Base-by-base conservation (phyloP, 1,140 invertebrate genomes). In the Eueides isabella region DNA sequence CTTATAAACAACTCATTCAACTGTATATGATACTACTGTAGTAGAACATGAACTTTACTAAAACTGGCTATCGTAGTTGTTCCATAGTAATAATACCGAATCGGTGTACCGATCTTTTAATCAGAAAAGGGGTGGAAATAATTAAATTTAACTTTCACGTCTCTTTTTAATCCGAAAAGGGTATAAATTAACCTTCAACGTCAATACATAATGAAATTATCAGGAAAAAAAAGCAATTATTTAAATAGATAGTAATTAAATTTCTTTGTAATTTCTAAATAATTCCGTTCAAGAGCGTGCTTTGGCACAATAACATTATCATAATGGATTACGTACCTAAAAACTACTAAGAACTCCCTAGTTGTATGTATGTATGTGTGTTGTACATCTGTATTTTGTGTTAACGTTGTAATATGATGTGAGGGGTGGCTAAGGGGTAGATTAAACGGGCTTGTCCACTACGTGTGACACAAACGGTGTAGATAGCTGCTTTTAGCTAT, bases 341-440 rank as follows among this genome's bases (percentile, higher is more conserved):
- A 55, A 55, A 55, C 19, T 55, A 55, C 19, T 55, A 26, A 55
- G 19, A 26, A 6, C 23, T 26, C 48, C 48, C 48, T 11, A 7
- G 48, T 9, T 19, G 41, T 38, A 16, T 19, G 41, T 55, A 55
- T 23, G 26, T 55, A 19, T 55, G 48, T 55, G 48, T 26, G 14
- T 38, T 55, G 48, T 55, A 55, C 48, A 55, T 55, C 48, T 55
- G 48, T 55, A 23, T 26, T 38, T 38, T 55, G 48, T 26, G 48
- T 26, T 55, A 23, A 55, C 26, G 48, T 55, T 26, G 19, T 55
- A 26, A 55, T 55, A 55, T 55, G 48, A 26, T 55, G 41, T 44
- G 41, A 55, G 48, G 48, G 48, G 48, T 55, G 48, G 48, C n/a
- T 44, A 7, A 44, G 41, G 41, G 41, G 41, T 19, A 44, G n/a